Percentiles rank a stretch among this genome's conserved stretches.
Evolutionary conservation across 2,888 invertebrate species (phyloP).

Genomic region (Stenotaenia linearis): DNA sequence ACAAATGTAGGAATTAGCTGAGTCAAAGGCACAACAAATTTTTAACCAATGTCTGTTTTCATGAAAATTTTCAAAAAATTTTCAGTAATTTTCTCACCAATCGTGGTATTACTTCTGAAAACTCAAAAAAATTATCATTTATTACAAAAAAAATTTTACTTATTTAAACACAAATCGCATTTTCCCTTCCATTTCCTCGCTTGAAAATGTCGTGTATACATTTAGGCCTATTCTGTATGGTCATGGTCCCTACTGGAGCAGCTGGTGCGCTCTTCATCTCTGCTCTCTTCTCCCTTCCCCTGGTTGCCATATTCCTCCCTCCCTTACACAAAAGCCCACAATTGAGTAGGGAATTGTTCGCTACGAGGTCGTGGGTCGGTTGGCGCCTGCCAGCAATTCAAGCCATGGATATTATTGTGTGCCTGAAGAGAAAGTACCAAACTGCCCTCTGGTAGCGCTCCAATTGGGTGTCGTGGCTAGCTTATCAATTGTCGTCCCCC

Average conservation of each 20-base stretch:
- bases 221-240: not conserved
- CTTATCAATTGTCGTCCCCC: not conserved
- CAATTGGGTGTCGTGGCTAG: not conserved
- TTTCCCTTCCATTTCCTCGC: not conserved
- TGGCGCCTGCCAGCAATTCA: not conserved
- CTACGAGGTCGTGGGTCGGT: not conserved
- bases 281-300: not conserved
- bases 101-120: no score
- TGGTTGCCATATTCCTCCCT: not conserved
- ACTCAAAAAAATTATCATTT: no score
- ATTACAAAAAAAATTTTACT: no score
- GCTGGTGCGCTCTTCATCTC: not conserved
- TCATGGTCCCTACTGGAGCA: not conserved
- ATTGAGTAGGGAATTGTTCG: constrained; percentile 4
- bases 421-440: not conserved
- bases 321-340: not conserved
- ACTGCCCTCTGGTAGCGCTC: not conserved
- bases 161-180: no score
- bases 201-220: not conserved
- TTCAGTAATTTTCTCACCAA: no score
- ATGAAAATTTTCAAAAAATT: no score
- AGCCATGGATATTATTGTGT: constrained; percentile 1
- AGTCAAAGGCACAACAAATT: no score
- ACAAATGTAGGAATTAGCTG: no score
- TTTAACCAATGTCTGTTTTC: no score